These are phyloP conservation scores for Hirtodrosophila confusa DNA, from an alignment of 2,888 invertebrate species.

Conservation along the genomic window DNA sequence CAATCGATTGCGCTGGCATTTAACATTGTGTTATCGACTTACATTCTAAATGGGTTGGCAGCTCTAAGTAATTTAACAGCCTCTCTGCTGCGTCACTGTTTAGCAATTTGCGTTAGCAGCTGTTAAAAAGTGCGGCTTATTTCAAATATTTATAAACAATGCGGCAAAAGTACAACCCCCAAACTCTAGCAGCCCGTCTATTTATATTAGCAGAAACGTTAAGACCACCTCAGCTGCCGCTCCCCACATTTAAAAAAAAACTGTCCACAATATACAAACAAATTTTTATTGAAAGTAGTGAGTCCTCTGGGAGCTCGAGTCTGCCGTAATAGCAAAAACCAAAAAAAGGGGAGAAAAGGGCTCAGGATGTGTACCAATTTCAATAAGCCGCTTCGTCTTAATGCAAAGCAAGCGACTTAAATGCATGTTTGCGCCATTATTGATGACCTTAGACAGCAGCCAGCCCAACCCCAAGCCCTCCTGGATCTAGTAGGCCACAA, in stretches of 20 bases:
- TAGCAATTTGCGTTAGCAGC: slow-evolving; percentile 2
- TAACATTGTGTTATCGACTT: slow-evolving; percentile 1
- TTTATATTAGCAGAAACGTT: slow-evolving; percentile 46
- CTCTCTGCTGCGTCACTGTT: slow-evolving; percentile 16
- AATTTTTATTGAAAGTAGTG: slow-evolving; percentile 80
- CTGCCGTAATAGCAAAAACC: slow-evolving; percentile 24
- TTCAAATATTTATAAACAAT: slow-evolving; percentile 5
- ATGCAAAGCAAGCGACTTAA: slow-evolving; percentile 64
- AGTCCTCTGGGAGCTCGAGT: slow-evolving; percentile 61
- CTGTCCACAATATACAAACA: slow-evolving; percentile 55
- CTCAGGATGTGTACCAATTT: slow-evolving; percentile 72
- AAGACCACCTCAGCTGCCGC: slow-evolving; percentile 19
- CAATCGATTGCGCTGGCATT: slow-evolving; percentile 20
- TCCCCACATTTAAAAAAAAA: slow-evolving; percentile 24
- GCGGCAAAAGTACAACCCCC: background rate
- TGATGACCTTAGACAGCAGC: slow-evolving; percentile 67
- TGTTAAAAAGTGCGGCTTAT: slow-evolving; percentile 2
- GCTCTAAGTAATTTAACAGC: background rate
- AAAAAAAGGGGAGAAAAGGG: slow-evolving; percentile 34
- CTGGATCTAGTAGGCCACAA: slow-evolving; percentile 41
- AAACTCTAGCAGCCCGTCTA: slow-evolving; percentile 4
- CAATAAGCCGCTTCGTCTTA: slow-evolving; percentile 61
- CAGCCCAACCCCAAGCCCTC: slow-evolving; percentile 19
- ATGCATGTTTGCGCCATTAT: slow-evolving; percentile 72
- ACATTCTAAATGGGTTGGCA: background rate